These are phyloP conservation scores for Brevimyrus niger DNA, from an alignment of 2,113 vertebrate genomes.

Conservation along the genomic window DNA sequence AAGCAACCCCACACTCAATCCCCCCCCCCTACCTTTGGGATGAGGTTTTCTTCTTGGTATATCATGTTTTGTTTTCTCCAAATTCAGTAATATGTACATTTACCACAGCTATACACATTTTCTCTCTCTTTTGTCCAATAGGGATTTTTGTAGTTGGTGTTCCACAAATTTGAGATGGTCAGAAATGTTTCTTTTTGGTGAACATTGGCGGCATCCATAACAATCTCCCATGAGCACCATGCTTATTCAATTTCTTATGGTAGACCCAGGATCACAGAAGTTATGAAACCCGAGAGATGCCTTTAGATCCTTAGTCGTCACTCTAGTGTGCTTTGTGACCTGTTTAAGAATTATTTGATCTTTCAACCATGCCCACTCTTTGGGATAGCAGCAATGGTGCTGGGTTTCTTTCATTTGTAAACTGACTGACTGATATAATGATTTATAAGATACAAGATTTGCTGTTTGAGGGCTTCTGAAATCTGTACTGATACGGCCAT, in stretches of 20 bases:
- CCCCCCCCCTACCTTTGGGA: background rate
- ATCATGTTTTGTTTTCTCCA: background rate
- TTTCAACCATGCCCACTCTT: background rate
- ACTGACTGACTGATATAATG: background rate
- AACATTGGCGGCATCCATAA: background rate
- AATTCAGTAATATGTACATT: background rate
- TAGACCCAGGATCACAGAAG: background rate
- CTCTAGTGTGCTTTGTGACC: background rate
- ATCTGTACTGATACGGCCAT: background rate
- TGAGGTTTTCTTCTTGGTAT: background rate
- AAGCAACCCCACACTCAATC: background rate
- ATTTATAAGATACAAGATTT: no score
- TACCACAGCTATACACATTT: background rate
- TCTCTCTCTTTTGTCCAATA: background rate
- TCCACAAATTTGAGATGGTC: background rate
- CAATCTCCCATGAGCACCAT: background rate
- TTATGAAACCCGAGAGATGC: background rate
- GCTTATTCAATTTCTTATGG: background rate
- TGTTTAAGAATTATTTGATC: background rate
- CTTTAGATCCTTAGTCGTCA: background rate
- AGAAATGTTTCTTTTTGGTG: background rate
- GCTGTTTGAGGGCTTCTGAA: background rate
- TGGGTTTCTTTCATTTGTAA: background rate
- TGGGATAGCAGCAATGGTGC: background rate
- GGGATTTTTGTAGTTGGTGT: background rate